Conservation (phyloP, 1,140 invertebrate genomes). For the Zaprionus kolodkinae region DNA sequence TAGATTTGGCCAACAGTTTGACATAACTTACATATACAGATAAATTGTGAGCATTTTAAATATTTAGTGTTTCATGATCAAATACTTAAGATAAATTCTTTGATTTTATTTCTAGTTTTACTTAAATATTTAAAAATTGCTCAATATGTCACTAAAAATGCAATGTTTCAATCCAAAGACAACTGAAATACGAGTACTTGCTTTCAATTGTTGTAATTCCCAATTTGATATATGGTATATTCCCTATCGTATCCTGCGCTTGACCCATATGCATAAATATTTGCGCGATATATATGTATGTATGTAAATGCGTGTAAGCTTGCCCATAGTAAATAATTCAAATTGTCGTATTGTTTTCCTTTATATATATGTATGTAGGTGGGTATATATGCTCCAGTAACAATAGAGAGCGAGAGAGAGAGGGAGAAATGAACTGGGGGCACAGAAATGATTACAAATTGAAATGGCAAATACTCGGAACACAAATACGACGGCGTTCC, state of each 20-base stretch:
- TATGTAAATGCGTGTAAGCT: constrained; percentile 9
- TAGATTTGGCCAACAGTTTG: not conserved
- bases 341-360: constrained; percentile 35
- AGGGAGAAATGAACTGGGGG: constrained; percentile 8
- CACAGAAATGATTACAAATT: constrained; percentile 71
- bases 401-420: no score
- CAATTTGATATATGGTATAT: not conserved
- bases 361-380: constrained; percentile 2
- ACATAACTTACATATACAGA: no score
- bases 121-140: no score
- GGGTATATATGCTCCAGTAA: not conserved
- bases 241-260: not conserved
- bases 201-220: not conserved
- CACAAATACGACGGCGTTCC: constrained; percentile 30
- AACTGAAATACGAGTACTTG: not conserved
- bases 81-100: no score
- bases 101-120: no score
- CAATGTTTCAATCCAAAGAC: rapidly evolving
- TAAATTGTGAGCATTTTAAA: no score
- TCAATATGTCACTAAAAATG: not conserved
- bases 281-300: constrained; percentile 12
- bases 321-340: constrained; percentile 30
- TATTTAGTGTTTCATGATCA: no score
- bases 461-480: constrained; percentile 47
- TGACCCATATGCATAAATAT: constrained; percentile 21